Conservation (phyloP, 2,888 invertebrate species). For the Rhodophaea formosa region DNA sequence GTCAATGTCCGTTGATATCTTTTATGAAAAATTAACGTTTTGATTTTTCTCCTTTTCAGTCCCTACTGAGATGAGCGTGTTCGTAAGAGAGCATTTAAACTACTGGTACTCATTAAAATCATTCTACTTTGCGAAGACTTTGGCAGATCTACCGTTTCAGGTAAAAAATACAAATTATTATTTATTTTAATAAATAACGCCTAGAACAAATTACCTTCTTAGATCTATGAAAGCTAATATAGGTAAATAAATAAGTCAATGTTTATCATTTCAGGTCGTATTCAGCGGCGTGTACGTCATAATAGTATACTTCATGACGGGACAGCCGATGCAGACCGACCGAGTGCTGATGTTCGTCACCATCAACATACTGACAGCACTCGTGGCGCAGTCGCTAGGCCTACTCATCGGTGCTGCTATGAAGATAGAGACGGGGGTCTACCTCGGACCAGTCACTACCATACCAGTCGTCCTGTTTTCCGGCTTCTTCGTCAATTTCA, state of each 20-base stretch:
- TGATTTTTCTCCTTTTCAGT: slow-evolving; percentile 81
- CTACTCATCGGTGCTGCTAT: slow-evolving; percentile 95
- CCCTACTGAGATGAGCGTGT: slow-evolving; percentile 97
- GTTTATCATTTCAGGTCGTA: slow-evolving; percentile 84
- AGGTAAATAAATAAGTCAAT: neutral
- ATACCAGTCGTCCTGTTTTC: slow-evolving; percentile 96
- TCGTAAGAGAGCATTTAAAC: slow-evolving; percentile 96
- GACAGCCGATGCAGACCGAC: slow-evolving; percentile 93
- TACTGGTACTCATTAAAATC: slow-evolving; percentile 98
- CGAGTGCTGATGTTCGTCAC: slow-evolving; percentile 91
- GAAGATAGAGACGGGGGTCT: slow-evolving; percentile 90
- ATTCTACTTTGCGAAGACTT: slow-evolving; percentile 98
- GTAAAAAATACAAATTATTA: slow-evolving; percentile 75
- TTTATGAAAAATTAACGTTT: neutral
- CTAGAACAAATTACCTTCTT: no score
- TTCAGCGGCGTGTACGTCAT: slow-evolving; percentile 92
- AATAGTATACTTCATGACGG: slow-evolving; percentile 97
- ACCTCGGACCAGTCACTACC: slow-evolving; percentile 92
- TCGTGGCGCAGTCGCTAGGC: slow-evolving; percentile 96
- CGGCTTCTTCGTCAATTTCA: slow-evolving; percentile 96
- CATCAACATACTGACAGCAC: slow-evolving; percentile 88
- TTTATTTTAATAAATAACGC: no score
- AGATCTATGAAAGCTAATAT: no score
- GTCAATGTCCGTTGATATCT: no score
- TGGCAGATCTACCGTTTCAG: slow-evolving; percentile 97